phyloP scores from a whole-genome alignment of 2,888 invertebrate genomes.

The Melanotus villosus region DNA sequence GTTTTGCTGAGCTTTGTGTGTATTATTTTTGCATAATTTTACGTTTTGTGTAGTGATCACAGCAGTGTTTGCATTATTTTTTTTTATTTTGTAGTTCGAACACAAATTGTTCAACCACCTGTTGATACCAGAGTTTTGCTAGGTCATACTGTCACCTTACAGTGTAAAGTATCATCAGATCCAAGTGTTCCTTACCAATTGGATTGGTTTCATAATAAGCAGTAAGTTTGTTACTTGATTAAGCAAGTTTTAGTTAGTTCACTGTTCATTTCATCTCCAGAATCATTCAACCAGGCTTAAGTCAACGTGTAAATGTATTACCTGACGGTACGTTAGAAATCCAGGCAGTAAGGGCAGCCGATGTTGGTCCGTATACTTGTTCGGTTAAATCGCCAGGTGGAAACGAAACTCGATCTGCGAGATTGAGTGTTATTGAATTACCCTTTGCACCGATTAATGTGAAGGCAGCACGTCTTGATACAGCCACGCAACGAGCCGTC shows the following conservation, averaged over 20 bases:
- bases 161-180: conserved; percentile 95
- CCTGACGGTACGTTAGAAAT: conserved; percentile 90
- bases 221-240: conserved; percentile 71
- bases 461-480: conserved; percentile 79
- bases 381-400: conserved; percentile 92
- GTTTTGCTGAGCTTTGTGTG: conserved; percentile 51
- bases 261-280: conserved; percentile 59
- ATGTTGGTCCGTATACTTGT: conserved; percentile 95
- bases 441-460: conserved; percentile 95
- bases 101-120: conserved; percentile 94
- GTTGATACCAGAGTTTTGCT: conserved; percentile 92
- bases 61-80: too few relatives aligned
- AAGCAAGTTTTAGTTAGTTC: not conserved
- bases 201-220: conserved; percentile 90
- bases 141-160: conserved; percentile 93
- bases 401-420: conserved; percentile 90
- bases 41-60: too few relatives aligned
- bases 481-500: conserved; percentile 81
- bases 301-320: conserved; percentile 81
- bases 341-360: conserved; percentile 89
- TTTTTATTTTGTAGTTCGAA: conserved; percentile 77
- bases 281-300: conserved; percentile 74
- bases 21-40: too few relatives aligned
- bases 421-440: conserved; percentile 91
- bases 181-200: conserved; percentile 88